phyloP scores from a whole-genome alignment of 2,797 vertebrate species.

The Eulemur mongoz region DNA sequence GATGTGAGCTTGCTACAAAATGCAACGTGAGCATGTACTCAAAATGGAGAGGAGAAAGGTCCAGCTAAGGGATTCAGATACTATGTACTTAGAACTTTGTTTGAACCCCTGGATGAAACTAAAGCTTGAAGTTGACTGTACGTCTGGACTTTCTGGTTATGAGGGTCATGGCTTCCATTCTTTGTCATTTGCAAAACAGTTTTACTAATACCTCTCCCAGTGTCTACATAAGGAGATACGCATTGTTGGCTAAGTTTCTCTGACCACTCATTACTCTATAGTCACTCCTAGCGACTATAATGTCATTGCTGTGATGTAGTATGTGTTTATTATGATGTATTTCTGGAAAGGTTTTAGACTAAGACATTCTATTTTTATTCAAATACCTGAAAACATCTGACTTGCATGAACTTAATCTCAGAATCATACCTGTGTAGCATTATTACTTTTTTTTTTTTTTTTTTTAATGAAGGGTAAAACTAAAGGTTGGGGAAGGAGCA shows the following conservation, averaged over 20 bases:
- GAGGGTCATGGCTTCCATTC: background rate
- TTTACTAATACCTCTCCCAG: background rate
- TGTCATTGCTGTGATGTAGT: background rate
- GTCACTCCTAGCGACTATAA: background rate
- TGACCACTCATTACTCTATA: background rate
- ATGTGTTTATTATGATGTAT: background rate
- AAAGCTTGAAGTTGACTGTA: background rate
- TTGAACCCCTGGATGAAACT: background rate
- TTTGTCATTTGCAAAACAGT: background rate
- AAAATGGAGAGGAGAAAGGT: background rate
- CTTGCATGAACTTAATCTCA: background rate
- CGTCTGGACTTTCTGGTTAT: background rate
- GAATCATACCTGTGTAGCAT: background rate
- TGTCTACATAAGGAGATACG: background rate
- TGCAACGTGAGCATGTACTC: background rate
- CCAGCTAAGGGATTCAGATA: background rate
- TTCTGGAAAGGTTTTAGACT: background rate
- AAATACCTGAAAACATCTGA: background rate
- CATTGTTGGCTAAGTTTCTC: background rate
- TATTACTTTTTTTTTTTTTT: background rate
- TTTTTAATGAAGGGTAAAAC: background rate
- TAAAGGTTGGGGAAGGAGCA: background rate
- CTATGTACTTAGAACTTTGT: background rate
- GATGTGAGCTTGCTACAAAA: background rate
- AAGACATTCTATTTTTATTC: background rate